Evolutionary conservation across 1,140 invertebrate species (phyloP).

Genomic region (Sarcophaga bullata): DNA sequence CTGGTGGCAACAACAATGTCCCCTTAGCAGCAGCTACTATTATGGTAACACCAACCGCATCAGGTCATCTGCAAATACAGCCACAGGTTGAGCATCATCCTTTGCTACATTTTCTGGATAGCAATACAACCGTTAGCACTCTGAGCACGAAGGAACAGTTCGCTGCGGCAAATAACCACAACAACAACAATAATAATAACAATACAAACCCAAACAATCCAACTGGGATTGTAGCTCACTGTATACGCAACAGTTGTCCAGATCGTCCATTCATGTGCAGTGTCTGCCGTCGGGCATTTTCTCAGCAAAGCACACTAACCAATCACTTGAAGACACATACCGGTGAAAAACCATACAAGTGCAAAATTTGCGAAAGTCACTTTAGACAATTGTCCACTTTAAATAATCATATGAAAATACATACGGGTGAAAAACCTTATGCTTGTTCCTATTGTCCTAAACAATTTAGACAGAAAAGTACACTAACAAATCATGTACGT

Average conservation of each 20-base stretch:
- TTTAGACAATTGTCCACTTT: slow-evolving; percentile 64
- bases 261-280: slow-evolving; percentile 65
- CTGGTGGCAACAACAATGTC: slow-evolving; percentile 39
- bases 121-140: slow-evolving; percentile 62
- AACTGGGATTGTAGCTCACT: slow-evolving; percentile 24
- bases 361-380: slow-evolving; percentile 63
- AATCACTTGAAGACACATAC: slow-evolving; percentile 66
- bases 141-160: slow-evolving; percentile 48
- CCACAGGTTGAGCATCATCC: slow-evolving; percentile 62
- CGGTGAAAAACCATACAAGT: slow-evolving; percentile 64
- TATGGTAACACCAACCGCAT: slow-evolving; percentile 48
- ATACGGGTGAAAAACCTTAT: slow-evolving; percentile 65
- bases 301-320: slow-evolving; percentile 63
- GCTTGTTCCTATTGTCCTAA: slow-evolving; percentile 65
- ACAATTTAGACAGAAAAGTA: slow-evolving; percentile 64
- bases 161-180: slow-evolving; percentile 10
- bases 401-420: slow-evolving; percentile 65
- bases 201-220: neutral
- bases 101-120: slow-evolving; percentile 61
- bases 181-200: slow-evolving; percentile 22
- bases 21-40: slow-evolving; percentile 51
- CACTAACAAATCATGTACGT: slow-evolving; percentile 63
- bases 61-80: slow-evolving; percentile 55
- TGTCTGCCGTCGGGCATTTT: slow-evolving; percentile 62
- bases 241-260: slow-evolving; percentile 52